Evolutionary conservation across 2,888 invertebrate genomes (phyloP), one percentile per base, ranked within the genome.

Genomic region (Ophion obscuratus): DNA sequence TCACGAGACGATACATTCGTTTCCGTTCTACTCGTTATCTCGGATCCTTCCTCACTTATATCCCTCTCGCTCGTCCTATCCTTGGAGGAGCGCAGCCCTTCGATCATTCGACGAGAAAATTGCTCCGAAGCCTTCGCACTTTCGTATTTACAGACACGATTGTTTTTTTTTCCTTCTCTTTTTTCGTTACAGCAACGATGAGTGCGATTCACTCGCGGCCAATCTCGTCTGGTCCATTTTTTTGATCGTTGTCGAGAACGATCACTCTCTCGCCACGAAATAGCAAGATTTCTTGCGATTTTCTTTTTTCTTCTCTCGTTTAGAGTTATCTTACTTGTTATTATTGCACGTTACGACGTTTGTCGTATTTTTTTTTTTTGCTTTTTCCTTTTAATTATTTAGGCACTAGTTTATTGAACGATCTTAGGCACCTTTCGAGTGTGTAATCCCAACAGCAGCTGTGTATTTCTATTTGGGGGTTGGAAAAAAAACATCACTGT

Each of bases 381-480:
- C 20, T 17, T 87, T 85, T 88, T 80, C 47, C 47, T 62, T 68
- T 68, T 74, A 27, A 74, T 80, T 83, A 85, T 87, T 78, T 90
- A 91, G 91, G 91, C 91, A 91, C 91, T 91, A 90, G 88, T 90
- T 91, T 91, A 91, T 91, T 91, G 90, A 89, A 90, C 79, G 85
- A 89, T 89, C 89, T 91, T 90, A 92, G 92, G 92, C 92, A 92
- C 92, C 92, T 85, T 83, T 68, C 79, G 61, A 83, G 80, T 80
- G 80, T 83, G 76, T 80, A 80, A 83, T 82, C 53, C 83, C 76
- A 82, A 86, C 81, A 80, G 83, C 68, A 57, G 47, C 66, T 71
- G 71, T 76, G 61, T 61, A 66, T 73, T 66, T 61, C 36, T 82
- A 36, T 74, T 31, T 64, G 20, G 57, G 0, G 40, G 6, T 40